Conservation (phyloP, 2,888 invertebrate species). For the Eupithecia dodoneata region DNA sequence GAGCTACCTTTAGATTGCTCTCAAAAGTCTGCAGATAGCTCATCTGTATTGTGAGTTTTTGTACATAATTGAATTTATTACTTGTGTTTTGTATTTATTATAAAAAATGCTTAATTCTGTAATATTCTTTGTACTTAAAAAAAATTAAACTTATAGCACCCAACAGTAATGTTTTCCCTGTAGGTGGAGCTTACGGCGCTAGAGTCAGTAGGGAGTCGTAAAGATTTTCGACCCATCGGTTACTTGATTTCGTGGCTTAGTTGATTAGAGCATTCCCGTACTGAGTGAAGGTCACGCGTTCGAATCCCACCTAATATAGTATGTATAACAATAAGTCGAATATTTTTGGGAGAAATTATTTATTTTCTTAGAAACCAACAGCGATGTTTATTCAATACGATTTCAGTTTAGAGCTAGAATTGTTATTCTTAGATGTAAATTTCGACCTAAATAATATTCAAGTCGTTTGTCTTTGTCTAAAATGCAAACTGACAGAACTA, state of each 20-base stretch:
- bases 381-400: not conserved
- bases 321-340: too few species aligned
- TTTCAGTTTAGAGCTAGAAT: not conserved
- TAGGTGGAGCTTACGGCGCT: too few species aligned
- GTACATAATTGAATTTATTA: not conserved
- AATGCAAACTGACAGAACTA: constrained; percentile 6
- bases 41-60: not conserved
- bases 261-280: too few species aligned
- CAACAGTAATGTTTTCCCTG: not conserved
- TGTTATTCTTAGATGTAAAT: constrained; percentile 5
- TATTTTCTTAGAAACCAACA: too few species aligned
- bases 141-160: not conserved
- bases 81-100: not conserved
- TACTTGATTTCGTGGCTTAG: too few species aligned
- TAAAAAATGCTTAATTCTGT: too few species aligned
- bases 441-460: not conserved
- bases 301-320: too few species aligned
- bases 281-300: too few species aligned
- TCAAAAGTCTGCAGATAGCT: not conserved
- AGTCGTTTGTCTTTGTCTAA: constrained; percentile 14
- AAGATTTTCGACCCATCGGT: too few species aligned
- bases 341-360: too few species aligned
- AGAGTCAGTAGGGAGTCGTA: too few species aligned
- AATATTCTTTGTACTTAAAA: not conserved
- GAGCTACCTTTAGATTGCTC: not conserved